Percentiles rank a stretch among this genome's conserved stretches.
Evolutionary conservation across 2,113 vertebrate genomes (phyloP).

Genomic region (Rhynchopsitta pachyrhyncha): DNA sequence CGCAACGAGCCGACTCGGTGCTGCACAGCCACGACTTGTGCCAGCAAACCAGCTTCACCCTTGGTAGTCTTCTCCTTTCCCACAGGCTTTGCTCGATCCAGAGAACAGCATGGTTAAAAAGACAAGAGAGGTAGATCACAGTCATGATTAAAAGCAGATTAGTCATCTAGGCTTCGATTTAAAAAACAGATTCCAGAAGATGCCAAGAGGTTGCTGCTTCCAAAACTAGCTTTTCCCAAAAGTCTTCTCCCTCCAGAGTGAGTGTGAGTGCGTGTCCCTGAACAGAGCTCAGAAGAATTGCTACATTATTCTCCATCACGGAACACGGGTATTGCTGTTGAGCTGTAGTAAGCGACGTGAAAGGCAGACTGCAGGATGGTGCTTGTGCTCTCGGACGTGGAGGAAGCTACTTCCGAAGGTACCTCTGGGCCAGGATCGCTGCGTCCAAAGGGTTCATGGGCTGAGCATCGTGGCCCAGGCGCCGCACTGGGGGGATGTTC

Average conservation of each 20-base stretch:
- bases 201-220: conserved; percentile 72
- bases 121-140: conserved; percentile 96
- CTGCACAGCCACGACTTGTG: conserved; percentile 46
- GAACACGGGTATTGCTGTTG: conserved; percentile 75
- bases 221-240: conserved; percentile 41
- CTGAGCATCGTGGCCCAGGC: conserved; percentile 93
- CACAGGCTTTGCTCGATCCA: conserved; percentile 71
- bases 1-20: neutral
- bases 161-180: conserved; percentile 75
- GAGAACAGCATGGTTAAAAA: conserved; percentile 82
- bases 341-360: conserved; percentile 53
- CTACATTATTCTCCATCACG: conserved; percentile 81
- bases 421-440: conserved; percentile 93
- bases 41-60: conserved; percentile 46
- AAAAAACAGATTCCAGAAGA: conserved; percentile 74
- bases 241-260: conserved; percentile 41
- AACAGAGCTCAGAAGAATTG: conserved; percentile 69
- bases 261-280: conserved; percentile 45
- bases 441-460: conserved; percentile 95
- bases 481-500: conserved; percentile 89
- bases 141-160: conserved; percentile 84
- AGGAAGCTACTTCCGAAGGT: conserved; percentile 86
- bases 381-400: conserved; percentile 2
- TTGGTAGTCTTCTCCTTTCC: conserved; percentile 4
- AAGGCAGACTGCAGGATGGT: conserved; percentile 28